A percentile compares a stretch with the other conserved stretches of the same genome.
These are phyloP conservation scores for Geopemphigus sp. DNA, from an alignment of 1,140 invertebrate species.

Conservation along the genomic window DNA sequence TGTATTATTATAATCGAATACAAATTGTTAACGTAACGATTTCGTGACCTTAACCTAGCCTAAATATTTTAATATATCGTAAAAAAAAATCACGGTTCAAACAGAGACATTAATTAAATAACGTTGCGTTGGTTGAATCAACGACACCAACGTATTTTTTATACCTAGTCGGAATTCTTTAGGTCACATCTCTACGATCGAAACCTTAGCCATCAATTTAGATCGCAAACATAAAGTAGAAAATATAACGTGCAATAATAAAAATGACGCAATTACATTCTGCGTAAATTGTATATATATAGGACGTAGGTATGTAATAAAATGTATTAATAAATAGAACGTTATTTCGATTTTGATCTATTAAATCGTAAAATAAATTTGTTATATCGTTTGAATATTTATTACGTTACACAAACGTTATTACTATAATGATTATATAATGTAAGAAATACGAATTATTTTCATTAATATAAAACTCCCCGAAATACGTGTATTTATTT, in stretches of 20 bases:
- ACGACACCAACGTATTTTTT: background rate
- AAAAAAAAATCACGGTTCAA: background rate
- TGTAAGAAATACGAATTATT: too few species aligned
- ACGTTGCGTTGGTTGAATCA: background rate
- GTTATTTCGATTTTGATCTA: too few species aligned
- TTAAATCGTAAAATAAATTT: too few species aligned
- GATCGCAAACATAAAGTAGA: too few species aligned
- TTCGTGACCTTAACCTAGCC: background rate
- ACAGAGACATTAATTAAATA: background rate
- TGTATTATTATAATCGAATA: background rate
- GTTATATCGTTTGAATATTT: too few species aligned
- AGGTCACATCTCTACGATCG: background rate
- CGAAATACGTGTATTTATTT: too few species aligned
- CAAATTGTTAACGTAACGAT: background rate
- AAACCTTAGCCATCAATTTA: background rate
- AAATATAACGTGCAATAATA: too few species aligned
- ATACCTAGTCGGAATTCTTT: conserved; percentile 4
- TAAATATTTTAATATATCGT: background rate
- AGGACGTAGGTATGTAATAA: background rate
- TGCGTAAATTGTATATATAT: too few species aligned
- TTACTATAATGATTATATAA: background rate
- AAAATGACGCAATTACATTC: too few species aligned
- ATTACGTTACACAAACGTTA: background rate
- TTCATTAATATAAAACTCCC: too few species aligned
- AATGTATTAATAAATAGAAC: too few species aligned